Base-by-base conservation (phyloP, 92 coral and sea anemone genomes). In the Heliopora coerulea region DNA sequence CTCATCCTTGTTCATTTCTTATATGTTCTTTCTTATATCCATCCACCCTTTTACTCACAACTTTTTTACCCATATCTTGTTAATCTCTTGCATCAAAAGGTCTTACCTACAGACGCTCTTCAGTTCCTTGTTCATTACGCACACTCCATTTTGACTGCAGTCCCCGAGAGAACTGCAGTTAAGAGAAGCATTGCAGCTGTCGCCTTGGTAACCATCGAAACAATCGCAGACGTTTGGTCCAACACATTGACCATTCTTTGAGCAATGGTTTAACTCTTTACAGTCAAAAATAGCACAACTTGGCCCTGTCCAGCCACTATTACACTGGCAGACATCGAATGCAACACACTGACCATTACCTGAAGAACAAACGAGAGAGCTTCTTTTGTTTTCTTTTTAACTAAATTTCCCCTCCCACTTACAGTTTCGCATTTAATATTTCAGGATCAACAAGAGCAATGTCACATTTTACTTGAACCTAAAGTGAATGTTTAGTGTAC, bases 251-350 rank as follows among this genome's bases (percentile, higher is more conserved):
- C 93, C 93, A 15, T 79, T 82, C 12, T 79, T 65, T 5, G 83
- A 78, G 56, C 93, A 88, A 15, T 85, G 86, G 54, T 70, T 79
- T 26, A 68, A 82, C 18, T 50, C 85, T 30, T 69, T 73, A 61
- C 93, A 88, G 21, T 78, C 78, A 27, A 84, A 79, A 14, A 78
- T 56, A 6, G 85, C 82, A 44, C 93, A 88, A 52, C 86, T 83
- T 54, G 31, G 52, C 49, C 93, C 93, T 8, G 88, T 59, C 91
- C 91, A 87, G 17, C 91, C 88, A 3, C 31, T 8, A 34, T 49
- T 23, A 24, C 91, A 87, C 44, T 79, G 73, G 26, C 91, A 87
- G 27, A 54, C 39, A 69, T 83, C 80, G 25, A 79, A 62, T 56
- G 75, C 80, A 19, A 79, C 85, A 42, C 91, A 87, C 18, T 79